phyloP scores from a whole-genome alignment of 2,888 invertebrate species.

The Epiblema foenella region DNA sequence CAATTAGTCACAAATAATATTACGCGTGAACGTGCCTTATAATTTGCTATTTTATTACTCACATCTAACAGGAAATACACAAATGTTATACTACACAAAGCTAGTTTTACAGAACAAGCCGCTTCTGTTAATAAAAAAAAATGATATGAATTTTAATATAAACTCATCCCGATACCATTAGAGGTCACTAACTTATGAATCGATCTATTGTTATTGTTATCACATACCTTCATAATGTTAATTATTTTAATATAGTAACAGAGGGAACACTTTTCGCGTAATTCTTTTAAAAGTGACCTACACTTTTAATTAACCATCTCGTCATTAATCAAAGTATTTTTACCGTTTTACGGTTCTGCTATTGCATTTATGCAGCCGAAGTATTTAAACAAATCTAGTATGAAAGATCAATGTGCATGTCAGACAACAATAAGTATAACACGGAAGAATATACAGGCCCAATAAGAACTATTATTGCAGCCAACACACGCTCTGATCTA shows the following conservation, averaged over 20 bases:
- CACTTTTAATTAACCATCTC: no score
- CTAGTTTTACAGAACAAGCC: not conserved
- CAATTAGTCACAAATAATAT: not conserved
- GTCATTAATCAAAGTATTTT: no score
- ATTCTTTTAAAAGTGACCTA: no score
- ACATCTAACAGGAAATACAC: not conserved
- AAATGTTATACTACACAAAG: not conserved
- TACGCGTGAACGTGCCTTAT: not conserved
- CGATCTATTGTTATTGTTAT: not conserved
- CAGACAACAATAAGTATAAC: constrained; percentile 3
- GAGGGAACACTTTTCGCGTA: no score
- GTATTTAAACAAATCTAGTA: not conserved
- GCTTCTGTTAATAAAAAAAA: not conserved
- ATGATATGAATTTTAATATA: not conserved
- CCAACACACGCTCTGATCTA: not conserved
- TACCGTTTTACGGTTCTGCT: not conserved
- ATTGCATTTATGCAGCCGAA: not conserved
- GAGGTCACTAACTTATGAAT: not conserved
- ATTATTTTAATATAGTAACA: no score
- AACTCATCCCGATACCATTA: not conserved
- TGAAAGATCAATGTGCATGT: not conserved
- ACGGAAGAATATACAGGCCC: constrained; percentile 6
- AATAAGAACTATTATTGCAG: constrained; percentile 13
- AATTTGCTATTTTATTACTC: not conserved
- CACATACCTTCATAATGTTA: not conserved